Conservation (phyloP, 2,797 vertebrate genomes). For the Sebastes alutus region DNA sequence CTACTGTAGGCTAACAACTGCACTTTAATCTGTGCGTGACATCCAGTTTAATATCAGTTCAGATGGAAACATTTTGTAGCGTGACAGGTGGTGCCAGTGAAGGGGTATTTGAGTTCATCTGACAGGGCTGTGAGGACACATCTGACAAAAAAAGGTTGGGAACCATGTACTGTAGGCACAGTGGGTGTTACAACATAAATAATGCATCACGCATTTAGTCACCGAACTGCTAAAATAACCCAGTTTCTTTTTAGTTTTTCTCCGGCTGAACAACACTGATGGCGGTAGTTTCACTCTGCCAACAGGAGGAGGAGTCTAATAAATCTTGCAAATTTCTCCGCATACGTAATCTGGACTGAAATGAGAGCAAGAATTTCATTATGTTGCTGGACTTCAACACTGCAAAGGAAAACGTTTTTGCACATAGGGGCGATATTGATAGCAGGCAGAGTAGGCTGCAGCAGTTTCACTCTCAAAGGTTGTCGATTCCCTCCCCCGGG, state of each 20-base stretch:
- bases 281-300: slow-evolving; percentile 3
- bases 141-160: not conserved
- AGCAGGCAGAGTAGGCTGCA: not conserved
- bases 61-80: not conserved
- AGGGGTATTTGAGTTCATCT: not conserved
- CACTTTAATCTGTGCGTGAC: not conserved
- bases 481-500: not conserved
- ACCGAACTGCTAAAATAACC: slow-evolving; percentile 3
- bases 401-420: not conserved
- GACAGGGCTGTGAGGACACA: not conserved
- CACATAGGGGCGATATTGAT: slow-evolving; percentile 3
- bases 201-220: not conserved
- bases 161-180: not conserved
- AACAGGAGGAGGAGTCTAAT: slow-evolving; percentile 11
- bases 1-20: not conserved
- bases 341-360: slow-evolving; percentile 30
- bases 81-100: not conserved
- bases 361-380: slow-evolving; percentile 27
- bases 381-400: slow-evolving; percentile 14
- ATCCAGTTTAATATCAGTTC: not conserved
- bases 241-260: not conserved
- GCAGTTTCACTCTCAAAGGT: not conserved
- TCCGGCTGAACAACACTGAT: not conserved
- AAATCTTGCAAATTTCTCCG: slow-evolving; percentile 34
- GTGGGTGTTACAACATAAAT: not conserved